These are phyloP conservation scores for Struthio camelus DNA, from an alignment of 2,113 vertebrate species.

Conservation along the genomic window DNA sequence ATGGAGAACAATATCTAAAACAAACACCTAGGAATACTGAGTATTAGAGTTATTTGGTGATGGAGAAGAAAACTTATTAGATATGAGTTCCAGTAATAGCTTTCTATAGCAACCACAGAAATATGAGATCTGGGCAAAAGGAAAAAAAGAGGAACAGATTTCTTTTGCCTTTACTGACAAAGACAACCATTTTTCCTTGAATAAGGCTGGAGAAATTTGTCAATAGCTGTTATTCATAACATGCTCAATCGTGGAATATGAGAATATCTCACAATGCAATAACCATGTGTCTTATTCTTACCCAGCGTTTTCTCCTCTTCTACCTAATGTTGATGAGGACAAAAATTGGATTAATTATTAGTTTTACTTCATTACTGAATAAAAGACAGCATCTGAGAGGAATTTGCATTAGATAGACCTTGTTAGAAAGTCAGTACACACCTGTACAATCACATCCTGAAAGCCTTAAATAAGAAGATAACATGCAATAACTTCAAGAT, in stretches of 20 bases:
- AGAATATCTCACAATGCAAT: neutral
- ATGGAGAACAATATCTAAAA: constrained; percentile 45
- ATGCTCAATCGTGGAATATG: neutral
- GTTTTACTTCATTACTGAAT: neutral
- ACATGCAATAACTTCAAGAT: neutral
- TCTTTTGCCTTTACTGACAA: constrained; percentile 14
- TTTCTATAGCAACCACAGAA: constrained; percentile 55
- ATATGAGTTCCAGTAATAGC: constrained; percentile 51
- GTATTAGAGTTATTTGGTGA: constrained; percentile 51
- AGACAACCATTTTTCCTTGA: constrained; percentile 42
- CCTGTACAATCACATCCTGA: neutral
- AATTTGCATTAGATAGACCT: constrained; percentile 17
- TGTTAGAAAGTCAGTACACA: neutral
- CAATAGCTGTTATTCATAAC: constrained; percentile 16
- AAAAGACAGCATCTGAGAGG: neutral
- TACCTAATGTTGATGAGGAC: neutral
- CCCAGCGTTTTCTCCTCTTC: neutral
- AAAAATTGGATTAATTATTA: neutral
- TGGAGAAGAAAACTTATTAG: constrained; percentile 47
- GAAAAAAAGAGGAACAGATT: neutral
- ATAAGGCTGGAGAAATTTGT: neutral
- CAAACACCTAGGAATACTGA: constrained; percentile 40
- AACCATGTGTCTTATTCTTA: neutral
- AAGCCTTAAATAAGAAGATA: neutral
- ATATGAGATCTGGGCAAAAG: constrained; percentile 24